phyloP scores from a whole-genome alignment of 2,113 vertebrate genomes.

The Ramphastos sulfuratus region DNA sequence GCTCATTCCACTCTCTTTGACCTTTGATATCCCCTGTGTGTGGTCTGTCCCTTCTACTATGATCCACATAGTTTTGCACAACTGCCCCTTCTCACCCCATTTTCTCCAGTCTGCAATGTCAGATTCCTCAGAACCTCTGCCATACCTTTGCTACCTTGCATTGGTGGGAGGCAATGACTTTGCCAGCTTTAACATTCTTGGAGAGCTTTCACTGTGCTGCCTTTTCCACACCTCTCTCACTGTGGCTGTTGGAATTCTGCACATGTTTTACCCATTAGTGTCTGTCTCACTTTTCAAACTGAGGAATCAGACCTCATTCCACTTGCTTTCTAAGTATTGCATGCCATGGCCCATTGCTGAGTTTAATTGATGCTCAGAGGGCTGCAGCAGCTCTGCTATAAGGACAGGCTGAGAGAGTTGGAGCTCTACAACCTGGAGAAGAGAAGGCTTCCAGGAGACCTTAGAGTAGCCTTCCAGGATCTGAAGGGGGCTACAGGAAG shows the following conservation, averaged over 20 bases:
- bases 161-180: not conserved
- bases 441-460: too few species aligned
- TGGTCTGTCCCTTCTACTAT: not conserved
- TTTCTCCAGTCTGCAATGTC: not conserved
- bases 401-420: too few species aligned
- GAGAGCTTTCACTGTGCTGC: not conserved
- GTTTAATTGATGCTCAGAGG: not conserved
- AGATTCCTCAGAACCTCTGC: not conserved
- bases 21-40: rapidly evolving
- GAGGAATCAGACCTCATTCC: not conserved
- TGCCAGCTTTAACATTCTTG: not conserved
- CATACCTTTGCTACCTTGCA: not conserved
- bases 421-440: too few species aligned
- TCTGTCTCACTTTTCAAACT: not conserved
- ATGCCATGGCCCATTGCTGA: not conserved
- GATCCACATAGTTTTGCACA: not conserved
- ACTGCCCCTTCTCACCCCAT: not conserved
- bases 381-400: too few species aligned
- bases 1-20: not conserved
- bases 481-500: too few species aligned
- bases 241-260: not conserved
- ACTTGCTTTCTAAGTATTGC: not conserved
- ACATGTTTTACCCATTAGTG: not conserved
- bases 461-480: too few species aligned
- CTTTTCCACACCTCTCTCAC: not conserved